Evolutionary conservation across 2,113 vertebrate species (phyloP).

Genomic region (Herpetotheres cachinnans): DNA sequence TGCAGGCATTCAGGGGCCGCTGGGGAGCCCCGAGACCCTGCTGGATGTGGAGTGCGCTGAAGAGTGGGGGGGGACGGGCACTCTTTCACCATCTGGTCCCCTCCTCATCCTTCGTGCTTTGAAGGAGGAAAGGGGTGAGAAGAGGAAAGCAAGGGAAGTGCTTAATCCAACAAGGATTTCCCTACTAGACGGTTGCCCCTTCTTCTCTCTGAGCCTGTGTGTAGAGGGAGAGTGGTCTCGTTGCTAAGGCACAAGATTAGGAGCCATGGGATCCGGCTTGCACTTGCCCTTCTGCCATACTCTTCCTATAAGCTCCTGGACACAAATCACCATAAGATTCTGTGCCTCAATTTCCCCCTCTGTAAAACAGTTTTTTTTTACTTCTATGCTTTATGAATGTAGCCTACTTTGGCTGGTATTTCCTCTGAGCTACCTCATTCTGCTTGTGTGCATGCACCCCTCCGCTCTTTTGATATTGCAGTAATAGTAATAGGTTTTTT

Average conservation of each 20-base stretch:
- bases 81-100: fast-evolving
- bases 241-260: slow-evolving; percentile 1
- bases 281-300: neutral
- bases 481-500: neutral
- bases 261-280: neutral
- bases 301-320: neutral
- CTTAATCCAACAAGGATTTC: neutral
- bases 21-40: neutral
- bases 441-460: neutral
- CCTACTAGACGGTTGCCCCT: neutral
- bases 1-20: neutral
- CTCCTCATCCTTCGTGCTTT: neutral
- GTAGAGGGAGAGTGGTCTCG: neutral
- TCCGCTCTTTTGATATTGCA: neutral
- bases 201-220: neutral
- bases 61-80: neutral
- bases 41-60: slow-evolving; percentile 4
- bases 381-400: neutral
- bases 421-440: neutral
- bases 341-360: neutral
- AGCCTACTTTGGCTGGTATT: neutral
- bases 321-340: neutral
- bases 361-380: neutral
- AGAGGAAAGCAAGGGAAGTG: neutral
- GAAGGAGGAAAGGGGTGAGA: neutral